These are phyloP conservation scores for Setophaga kirtlandii DNA, from an alignment of 2,113 vertebrate genomes.

Conservation along the genomic window DNA sequence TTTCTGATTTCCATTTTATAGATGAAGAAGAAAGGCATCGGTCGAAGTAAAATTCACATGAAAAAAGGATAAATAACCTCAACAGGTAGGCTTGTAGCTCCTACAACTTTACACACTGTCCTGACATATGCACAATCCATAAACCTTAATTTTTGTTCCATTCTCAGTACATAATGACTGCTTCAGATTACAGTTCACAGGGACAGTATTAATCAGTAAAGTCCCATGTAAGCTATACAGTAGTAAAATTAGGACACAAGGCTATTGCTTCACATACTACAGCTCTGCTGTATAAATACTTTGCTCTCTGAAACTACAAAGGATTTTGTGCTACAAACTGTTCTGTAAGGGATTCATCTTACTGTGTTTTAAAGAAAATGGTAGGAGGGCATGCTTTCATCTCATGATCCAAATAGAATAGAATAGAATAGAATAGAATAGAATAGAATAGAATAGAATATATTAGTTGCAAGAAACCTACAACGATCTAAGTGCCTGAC, in stretches of 20 bases:
- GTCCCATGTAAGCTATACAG: not conserved
- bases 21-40: not conserved
- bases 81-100: not conserved
- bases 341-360: not conserved
- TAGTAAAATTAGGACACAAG: not conserved
- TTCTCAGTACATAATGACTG: not conserved
- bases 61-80: not conserved
- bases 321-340: not conserved
- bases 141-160: not conserved
- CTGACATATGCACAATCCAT: not conserved
- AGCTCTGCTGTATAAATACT: not conserved
- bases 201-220: not conserved
- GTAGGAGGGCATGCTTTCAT: not conserved
- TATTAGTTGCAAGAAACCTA: not conserved
- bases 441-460: not conserved
- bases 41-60: not conserved
- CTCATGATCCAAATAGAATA: not conserved
- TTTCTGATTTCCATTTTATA: not conserved
- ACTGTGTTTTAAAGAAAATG: not conserved
- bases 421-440: not conserved
- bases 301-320: not conserved
- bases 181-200: not conserved
- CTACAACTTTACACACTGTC: not conserved
- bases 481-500: accelerated
- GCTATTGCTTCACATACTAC: not conserved